Base-by-base conservation (phyloP, 2,888 invertebrate genomes). In the Tortrix viridana region DNA sequence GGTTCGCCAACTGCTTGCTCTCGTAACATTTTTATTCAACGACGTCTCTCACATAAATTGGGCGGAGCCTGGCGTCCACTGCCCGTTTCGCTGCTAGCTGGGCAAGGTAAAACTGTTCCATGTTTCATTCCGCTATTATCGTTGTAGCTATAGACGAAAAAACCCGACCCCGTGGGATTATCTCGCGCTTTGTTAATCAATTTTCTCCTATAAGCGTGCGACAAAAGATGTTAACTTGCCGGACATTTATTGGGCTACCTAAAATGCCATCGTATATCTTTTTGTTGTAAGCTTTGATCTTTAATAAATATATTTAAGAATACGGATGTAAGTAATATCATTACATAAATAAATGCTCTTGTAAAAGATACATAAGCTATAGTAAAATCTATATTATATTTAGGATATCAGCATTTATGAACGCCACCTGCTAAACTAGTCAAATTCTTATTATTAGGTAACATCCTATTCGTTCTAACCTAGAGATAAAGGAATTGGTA, bases 41-140 rank as follows among this genome's bases (percentile, higher is more conserved):
- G 62, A 65, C 69, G 61, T 71, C 69, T 69, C 69, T 67, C 69
- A 68, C 71, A 77, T 79, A 79, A 79, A 79, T 79, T 79, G 73
- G 68, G 65, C 69, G 69, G 67, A 71, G 70, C 66, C 65, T 66
- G 65, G 50, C 65, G 50, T 32, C 60, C 49, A 57, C 46, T 38
- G 63, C 62, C 67, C 67, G 67, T 69, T 70, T 72, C 61, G 63
- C 67, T 67, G 65, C 32, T 67, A 65, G 69, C 67, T 67, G 69
- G 49, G 66, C 65, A 66, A 69, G 60, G 62, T 60, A 65, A 71
- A 71, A 74, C 70, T 67, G 65, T 66, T 63, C 68, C 68, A 67
- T 71, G 69, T 74, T 74, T 71, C 71, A 74, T 75, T 71, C 57
- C 49, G 43, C 57, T 64, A 69, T 69, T 74, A 75, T 74, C 63